Evolutionary conservation across 2,888 invertebrate genomes (phyloP).

Genomic region (Schizaphis graminum): DNA sequence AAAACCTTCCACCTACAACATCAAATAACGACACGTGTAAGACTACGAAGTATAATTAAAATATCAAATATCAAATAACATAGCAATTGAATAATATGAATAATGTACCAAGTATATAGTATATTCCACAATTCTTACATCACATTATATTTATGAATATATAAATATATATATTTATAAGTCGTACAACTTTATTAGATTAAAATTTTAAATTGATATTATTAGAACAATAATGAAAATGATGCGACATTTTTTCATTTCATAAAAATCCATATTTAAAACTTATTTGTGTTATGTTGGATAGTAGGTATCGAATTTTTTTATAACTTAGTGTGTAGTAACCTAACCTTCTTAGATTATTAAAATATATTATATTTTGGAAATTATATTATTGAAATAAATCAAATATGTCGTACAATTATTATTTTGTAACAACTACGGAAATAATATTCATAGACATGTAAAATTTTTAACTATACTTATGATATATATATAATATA

Average conservation of each 20-base stretch:
- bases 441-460: not conserved
- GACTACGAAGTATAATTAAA: not conserved
- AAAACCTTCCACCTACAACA: constrained; percentile 66
- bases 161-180: not conserved
- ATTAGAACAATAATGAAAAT: not conserved
- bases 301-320: not conserved
- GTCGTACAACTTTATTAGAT: not conserved
- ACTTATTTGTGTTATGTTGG: not conserved
- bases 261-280: not conserved
- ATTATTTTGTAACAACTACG: not conserved
- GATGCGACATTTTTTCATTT: not conserved
- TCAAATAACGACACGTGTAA: not conserved
- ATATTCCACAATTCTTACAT: not conserved
- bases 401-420: not conserved
- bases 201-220: not conserved
- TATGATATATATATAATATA: not conserved
- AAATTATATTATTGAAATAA: not conserved
- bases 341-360: not conserved
- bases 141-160: not conserved
- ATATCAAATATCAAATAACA: not conserved
- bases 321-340: not conserved
- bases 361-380: not conserved
- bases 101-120: not conserved
- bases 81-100: not conserved
- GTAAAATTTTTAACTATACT: not conserved